phyloP scores from a whole-genome alignment of 2,113 vertebrate species.

The Tragulus kanchil region DNA sequence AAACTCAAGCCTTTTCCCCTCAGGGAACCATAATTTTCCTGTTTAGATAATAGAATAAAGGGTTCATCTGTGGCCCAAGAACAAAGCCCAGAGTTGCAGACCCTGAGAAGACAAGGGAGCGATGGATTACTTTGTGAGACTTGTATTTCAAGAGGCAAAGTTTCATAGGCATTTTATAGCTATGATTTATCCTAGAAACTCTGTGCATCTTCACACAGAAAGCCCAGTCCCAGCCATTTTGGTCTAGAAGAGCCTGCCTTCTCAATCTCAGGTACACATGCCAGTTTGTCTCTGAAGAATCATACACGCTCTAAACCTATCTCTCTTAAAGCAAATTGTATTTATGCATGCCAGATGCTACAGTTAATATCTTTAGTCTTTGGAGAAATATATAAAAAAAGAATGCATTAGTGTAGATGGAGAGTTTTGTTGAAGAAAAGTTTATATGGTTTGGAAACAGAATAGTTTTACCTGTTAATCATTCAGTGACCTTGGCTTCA shows the following conservation, averaged over 20 bases:
- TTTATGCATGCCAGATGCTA: not conserved
- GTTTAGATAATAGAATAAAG: slow-evolving; percentile 73
- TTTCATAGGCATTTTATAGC: slow-evolving; percentile 37
- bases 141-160: slow-evolving; percentile 67
- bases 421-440: not conserved
- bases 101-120: slow-evolving; percentile 57
- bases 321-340: slow-evolving; percentile 35
- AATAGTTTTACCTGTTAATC: slow-evolving; percentile 25
- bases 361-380: slow-evolving; percentile 49
- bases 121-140: slow-evolving; percentile 71
- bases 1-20: slow-evolving; percentile 80
- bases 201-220: not conserved
- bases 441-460: not conserved
- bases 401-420: not conserved
- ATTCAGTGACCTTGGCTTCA: not conserved
- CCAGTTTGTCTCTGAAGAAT: slow-evolving; percentile 29
- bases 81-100: slow-evolving; percentile 69
- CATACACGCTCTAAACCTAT: not conserved
- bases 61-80: slow-evolving; percentile 68
- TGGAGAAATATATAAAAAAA: slow-evolving; percentile 49
- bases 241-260: not conserved
- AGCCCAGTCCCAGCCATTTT: not conserved
- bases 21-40: slow-evolving; percentile 78
- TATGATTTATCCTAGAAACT: not conserved
- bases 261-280: not conserved